Percentiles rank a stretch among this genome's conserved stretches.
phyloP scores from a whole-genome alignment of 2,113 vertebrate genomes.

The Pagrus major region DNA sequence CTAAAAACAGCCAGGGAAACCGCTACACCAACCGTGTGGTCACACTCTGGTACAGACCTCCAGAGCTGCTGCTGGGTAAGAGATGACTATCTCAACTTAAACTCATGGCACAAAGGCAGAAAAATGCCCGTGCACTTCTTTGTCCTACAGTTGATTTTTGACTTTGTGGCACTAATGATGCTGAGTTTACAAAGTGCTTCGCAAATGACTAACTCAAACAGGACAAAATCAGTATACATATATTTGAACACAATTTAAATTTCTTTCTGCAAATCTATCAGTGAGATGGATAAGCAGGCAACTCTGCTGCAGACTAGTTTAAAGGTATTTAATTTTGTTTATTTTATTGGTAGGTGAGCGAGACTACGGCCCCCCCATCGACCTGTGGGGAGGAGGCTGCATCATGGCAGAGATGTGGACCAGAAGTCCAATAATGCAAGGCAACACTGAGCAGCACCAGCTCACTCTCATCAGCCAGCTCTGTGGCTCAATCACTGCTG shows the following conservation, averaged over 20 bases:
- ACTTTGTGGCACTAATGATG: too few species aligned
- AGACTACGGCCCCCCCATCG: slow-evolving; percentile 97
- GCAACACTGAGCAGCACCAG: slow-evolving; percentile 98
- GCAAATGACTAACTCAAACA: background rate
- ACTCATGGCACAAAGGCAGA: background rate
- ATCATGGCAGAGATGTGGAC: slow-evolving; percentile 99
- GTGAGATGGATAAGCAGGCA: too few species aligned
- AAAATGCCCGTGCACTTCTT: background rate
- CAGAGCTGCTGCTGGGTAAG: slow-evolving; percentile 95
- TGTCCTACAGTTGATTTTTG: too few species aligned
- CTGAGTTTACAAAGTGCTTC: background rate
- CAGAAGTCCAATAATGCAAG: slow-evolving; percentile 99
- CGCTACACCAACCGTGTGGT: slow-evolving; percentile 98
- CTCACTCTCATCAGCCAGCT: slow-evolving; percentile 98
- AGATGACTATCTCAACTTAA: background rate
- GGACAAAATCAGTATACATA: background rate
- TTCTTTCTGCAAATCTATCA: too few species aligned
- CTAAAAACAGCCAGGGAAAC: slow-evolving; percentile 98
- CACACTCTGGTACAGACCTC: slow-evolving; percentile 96
- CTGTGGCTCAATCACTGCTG: slow-evolving; percentile 95
- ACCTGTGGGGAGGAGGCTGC: slow-evolving; percentile 97
- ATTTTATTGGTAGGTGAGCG: slow-evolving; percentile 89
- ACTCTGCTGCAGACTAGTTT: too few species aligned
- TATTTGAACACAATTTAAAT: background rate
- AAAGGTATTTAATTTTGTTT: background rate